These are phyloP conservation scores for Geodia barretti DNA, from an alignment of 37 sponge, comb jelly and placozoan species.

Conservation along the genomic window DNA sequence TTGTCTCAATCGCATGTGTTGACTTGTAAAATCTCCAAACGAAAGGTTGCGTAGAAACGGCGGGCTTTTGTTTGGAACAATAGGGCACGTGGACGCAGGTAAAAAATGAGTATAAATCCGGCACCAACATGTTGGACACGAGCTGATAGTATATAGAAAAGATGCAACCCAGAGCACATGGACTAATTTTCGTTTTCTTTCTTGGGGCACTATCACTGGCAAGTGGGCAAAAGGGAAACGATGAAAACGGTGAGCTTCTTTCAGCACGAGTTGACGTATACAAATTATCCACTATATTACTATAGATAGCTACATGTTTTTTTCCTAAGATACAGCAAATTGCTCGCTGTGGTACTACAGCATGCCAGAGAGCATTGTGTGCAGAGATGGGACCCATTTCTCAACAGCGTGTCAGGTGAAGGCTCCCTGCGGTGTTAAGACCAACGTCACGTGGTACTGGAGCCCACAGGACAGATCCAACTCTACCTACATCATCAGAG, in stretches of 20 bases:
- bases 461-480: not conserved
- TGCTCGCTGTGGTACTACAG: not conserved
- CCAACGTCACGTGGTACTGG: not conserved
- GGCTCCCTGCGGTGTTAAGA: not conserved
- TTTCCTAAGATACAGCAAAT: not conserved
- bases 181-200: not conserved
- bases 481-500: not conserved
- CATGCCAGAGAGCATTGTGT: not conserved
- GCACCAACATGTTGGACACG: no score
- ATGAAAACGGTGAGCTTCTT: not conserved
- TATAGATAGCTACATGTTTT: not conserved
- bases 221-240: not conserved
- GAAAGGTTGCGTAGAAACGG: no score
- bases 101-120: no score
- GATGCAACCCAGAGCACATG: no score
- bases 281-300: not conserved
- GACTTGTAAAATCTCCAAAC: no score
- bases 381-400: not conserved
- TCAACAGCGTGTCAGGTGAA: not conserved
- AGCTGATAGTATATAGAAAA: no score
- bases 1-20: not conserved
- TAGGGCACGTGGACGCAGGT: no score
- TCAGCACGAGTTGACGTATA: no score
- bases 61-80: not conserved
- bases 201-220: not conserved